Conservation (phyloP, 64 coral and sea anemone species). For the Stichodactyla helianthus region DNA sequence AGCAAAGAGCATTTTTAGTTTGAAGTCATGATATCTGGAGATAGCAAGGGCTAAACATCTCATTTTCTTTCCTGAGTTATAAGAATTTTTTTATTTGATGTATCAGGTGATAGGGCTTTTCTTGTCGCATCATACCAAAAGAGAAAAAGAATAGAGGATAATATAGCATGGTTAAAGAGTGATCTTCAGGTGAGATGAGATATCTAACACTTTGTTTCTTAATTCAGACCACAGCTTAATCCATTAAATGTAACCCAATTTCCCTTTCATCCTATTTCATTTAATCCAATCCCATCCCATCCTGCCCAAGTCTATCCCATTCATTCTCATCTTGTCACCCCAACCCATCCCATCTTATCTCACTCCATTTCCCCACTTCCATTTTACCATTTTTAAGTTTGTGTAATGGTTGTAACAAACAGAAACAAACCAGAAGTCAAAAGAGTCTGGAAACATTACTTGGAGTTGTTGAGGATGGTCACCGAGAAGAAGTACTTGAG, state of each 20-base stretch:
- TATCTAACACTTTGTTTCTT: background rate
- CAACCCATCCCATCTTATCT: too few species aligned
- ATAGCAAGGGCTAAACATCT: too few species aligned
- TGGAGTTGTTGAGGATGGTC: conserved; percentile 67
- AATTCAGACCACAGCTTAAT: too few species aligned
- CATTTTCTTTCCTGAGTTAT: background rate
- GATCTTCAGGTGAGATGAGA: conserved; percentile 58
- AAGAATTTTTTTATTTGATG: background rate
- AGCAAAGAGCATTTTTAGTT: too few species aligned
- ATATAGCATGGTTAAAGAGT: conserved; percentile 50
- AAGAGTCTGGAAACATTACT: conserved; percentile 77
- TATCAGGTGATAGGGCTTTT: conserved; percentile 68
- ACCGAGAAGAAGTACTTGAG: conserved; percentile 66
- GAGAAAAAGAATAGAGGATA: conserved; percentile 59
- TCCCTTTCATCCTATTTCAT: too few species aligned
- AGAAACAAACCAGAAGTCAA: conserved; percentile 79
- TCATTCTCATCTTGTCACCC: too few species aligned
- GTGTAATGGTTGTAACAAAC: background rate
- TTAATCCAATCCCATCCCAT: too few species aligned
- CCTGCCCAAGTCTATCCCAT: too few species aligned
- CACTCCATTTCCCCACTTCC: too few species aligned
- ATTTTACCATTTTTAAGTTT: background rate
- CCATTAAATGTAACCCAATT: too few species aligned
- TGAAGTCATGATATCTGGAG: too few species aligned
- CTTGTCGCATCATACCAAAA: conserved; percentile 51